Percentiles rank a stretch among this genome's conserved stretches.
Evolutionary conservation across 2,113 vertebrate species (phyloP).

Genomic region (Lonchura striata): DNA sequence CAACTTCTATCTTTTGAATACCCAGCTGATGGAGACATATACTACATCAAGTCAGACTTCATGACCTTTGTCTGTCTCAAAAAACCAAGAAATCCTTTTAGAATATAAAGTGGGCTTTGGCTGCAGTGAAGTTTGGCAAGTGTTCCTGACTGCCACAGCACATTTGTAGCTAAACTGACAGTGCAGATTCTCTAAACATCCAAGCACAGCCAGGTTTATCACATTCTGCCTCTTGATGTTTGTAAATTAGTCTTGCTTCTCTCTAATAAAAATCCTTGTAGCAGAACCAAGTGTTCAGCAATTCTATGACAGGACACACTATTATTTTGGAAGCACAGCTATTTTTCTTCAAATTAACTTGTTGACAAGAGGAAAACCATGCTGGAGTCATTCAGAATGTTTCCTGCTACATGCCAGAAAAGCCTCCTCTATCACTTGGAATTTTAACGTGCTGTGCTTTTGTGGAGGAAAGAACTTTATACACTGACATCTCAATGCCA

Average conservation of each 20-base stretch:
- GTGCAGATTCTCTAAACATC: neutral
- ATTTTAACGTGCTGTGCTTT: neutral
- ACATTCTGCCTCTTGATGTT: conserved; percentile 11
- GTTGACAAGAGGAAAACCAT: conserved; percentile 31
- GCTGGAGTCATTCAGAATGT: neutral
- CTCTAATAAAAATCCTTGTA: conserved; percentile 47
- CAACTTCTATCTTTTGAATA: neutral
- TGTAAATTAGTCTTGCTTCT: conserved; percentile 33
- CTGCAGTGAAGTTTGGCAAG: neutral
- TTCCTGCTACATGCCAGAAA: neutral
- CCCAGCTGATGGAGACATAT: neutral
- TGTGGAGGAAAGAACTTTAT: neutral
- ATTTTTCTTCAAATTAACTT: conserved; percentile 45
- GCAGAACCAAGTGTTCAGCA: conserved; percentile 38
- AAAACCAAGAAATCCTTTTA: neutral
- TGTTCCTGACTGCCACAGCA: neutral
- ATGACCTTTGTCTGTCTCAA: neutral
- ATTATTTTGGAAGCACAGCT: conserved; percentile 11
- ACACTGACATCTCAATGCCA: neutral
- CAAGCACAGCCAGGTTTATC: neutral
- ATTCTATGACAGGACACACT: conserved; percentile 14
- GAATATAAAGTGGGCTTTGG: neutral
- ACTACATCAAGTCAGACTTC: neutral
- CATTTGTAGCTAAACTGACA: conserved; percentile 1
- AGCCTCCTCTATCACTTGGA: neutral